These are phyloP conservation scores for Amphimallon solstitiale DNA, from an alignment of 2,888 invertebrate species.

Conservation along the genomic window DNA sequence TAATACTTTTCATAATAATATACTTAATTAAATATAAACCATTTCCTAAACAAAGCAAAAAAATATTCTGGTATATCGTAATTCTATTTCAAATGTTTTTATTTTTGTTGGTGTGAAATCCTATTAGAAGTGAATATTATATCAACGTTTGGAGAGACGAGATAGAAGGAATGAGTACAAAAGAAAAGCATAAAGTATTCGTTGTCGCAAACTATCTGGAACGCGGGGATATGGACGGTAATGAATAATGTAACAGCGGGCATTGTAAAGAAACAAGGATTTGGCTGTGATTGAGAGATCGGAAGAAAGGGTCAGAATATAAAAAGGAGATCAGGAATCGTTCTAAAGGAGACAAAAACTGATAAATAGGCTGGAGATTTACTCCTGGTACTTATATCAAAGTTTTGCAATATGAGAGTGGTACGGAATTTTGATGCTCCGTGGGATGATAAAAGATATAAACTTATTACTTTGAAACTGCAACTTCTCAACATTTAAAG, in stretches of 20 bases:
- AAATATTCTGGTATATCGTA: too few species aligned
- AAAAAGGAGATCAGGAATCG: conserved; percentile 65
- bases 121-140: neutral
- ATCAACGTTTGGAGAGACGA: neutral
- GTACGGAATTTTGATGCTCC: conserved; percentile 21
- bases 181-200: conserved; percentile 24
- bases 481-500: conserved; percentile 9
- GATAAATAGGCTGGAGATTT: conserved; percentile 63
- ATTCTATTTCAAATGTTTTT: too few species aligned
- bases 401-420: conserved; percentile 31
- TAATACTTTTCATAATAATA: too few species aligned
- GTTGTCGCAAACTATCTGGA: conserved; percentile 36
- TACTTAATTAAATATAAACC: too few species aligned
- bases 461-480: conserved; percentile 8
- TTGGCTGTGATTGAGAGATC: conserved; percentile 64
- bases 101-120: neutral
- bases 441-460: neutral
- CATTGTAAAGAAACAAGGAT: conserved; percentile 64
- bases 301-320: conserved; percentile 63
- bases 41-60: too few species aligned
- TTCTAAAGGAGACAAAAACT: conserved; percentile 63
- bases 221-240: conserved; percentile 50
- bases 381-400: conserved; percentile 42
- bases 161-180: neutral
- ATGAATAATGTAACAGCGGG: conserved; percentile 65